These are phyloP conservation scores for Diceros bicornis DNA, from an alignment of 2,797 vertebrate genomes.

Conservation along the genomic window DNA sequence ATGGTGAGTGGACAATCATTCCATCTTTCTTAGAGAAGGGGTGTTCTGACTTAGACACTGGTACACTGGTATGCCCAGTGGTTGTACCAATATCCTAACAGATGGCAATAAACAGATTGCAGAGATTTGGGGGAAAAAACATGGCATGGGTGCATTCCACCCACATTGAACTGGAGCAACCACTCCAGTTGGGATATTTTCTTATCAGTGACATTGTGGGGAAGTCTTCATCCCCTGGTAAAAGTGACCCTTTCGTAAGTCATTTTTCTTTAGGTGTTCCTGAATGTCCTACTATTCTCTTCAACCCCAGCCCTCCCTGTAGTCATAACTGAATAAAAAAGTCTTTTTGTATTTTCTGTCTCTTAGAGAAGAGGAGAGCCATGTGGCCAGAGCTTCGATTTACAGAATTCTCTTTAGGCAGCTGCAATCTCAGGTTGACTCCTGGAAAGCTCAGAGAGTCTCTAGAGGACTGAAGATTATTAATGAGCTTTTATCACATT, in stretches of 20 bases:
- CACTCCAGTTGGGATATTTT: neutral
- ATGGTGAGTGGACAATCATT: neutral
- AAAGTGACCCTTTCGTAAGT: neutral
- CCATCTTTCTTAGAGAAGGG: neutral
- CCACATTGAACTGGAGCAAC: neutral
- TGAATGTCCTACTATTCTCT: neutral
- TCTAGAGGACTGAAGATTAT: neutral
- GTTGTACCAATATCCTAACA: neutral
- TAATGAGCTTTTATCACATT: neutral
- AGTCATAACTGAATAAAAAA: neutral
- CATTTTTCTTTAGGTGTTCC: neutral
- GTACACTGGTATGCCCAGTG: too few relatives aligned
- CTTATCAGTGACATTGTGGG: neutral
- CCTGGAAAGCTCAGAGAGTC: neutral
- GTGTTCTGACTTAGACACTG: neutral
- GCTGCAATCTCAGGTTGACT: neutral
- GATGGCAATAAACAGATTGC: neutral
- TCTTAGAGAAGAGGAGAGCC: neutral
- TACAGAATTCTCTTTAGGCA: conserved; percentile 12
- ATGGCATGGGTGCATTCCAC: neutral
- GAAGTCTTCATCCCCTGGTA: neutral
- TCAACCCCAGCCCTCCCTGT: neutral
- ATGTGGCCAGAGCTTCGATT: neutral
- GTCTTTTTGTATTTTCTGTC: neutral
- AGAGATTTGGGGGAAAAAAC: neutral